Evolutionary conservation across 2,797 vertebrate species (phyloP).

Genomic region (Vipera ursinii): DNA sequence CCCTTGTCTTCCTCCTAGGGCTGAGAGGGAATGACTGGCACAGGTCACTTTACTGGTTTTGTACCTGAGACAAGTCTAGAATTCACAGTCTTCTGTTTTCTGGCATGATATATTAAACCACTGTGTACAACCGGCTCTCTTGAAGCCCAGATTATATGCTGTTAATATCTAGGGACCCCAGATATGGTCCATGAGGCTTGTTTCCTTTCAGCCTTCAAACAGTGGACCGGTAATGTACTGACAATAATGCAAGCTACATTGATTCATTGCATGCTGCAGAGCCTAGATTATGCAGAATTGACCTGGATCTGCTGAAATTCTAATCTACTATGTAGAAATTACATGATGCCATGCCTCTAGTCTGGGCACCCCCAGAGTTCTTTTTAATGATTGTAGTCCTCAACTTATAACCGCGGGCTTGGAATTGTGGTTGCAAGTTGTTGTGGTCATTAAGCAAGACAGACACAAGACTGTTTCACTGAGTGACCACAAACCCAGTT

Average conservation of each 20-base stretch:
- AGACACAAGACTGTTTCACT: neutral
- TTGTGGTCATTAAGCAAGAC: neutral
- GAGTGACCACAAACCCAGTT: neutral
- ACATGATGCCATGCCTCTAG: neutral
- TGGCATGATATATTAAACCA: neutral
- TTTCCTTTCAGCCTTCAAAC: neutral
- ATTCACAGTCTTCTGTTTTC: neutral
- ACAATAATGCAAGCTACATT: neutral
- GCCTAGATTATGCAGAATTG: neutral
- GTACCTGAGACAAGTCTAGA: neutral
- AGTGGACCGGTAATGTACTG: neutral
- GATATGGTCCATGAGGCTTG: neutral
- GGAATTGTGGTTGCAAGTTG: neutral
- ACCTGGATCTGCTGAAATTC: neutral
- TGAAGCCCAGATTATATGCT: neutral
- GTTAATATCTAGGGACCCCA: neutral
- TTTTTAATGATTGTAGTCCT: neutral
- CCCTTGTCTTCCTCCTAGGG: neutral
- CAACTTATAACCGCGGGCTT: neutral
- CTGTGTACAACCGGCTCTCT: neutral
- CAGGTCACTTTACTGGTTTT: neutral
- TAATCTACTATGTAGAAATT: too few species aligned
- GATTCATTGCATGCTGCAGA: neutral
- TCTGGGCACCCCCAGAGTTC: neutral
- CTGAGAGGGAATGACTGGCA: neutral